Base-by-base conservation (phyloP, 2,888 invertebrate genomes). In the Lomographa bimaculata region DNA sequence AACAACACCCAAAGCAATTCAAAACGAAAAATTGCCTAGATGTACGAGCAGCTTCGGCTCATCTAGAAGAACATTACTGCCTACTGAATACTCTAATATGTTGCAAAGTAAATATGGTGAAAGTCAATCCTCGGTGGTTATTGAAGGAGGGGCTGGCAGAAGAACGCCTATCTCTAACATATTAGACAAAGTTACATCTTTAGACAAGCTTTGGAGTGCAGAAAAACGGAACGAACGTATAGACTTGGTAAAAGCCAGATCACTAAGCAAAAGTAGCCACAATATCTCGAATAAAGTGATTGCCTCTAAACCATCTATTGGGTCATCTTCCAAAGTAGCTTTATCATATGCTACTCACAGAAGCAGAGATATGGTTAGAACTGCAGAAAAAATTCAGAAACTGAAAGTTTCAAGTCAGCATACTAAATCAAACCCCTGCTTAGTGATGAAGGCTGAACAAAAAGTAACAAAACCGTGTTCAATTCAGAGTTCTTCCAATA, bases 131-230 rank as follows among this genome's bases (percentile, higher is more conserved):
- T 84, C 83, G 20, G 67, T 86, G 2, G 48, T 79, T 1, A 83
- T 90, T 39, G 84, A 89, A 69, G 89, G 87, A 7, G 90, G 90
- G 9, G 90, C 74, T 25, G 90, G 90, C 10, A 71, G 89, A 57
- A 78, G 75, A 62, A 90, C 90, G 4, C 90, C 90, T 3, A 89
- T 90, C 42, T 69, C 90, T 4, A 89, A 81, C 54, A 89, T 89
- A 54, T 64, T 90, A 37, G 90, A 90, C 40, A 86, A 84, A 71
- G 81, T 87, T 0, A 89, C 89, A 10, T 71, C 92, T 1, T 81
- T 92, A 57, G 92, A 92, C 62, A 90, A 92, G 54, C 57, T 89
- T 14, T 90, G 90, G 89, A 79, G 84, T 58, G 72, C 86, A 29
- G 87, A 89, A 58, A 87, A 85, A 57, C 70, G 89, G 50, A 87